Evolutionary conservation across 2,113 vertebrate species (phyloP).

Genomic region (Promerops cafer): DNA sequence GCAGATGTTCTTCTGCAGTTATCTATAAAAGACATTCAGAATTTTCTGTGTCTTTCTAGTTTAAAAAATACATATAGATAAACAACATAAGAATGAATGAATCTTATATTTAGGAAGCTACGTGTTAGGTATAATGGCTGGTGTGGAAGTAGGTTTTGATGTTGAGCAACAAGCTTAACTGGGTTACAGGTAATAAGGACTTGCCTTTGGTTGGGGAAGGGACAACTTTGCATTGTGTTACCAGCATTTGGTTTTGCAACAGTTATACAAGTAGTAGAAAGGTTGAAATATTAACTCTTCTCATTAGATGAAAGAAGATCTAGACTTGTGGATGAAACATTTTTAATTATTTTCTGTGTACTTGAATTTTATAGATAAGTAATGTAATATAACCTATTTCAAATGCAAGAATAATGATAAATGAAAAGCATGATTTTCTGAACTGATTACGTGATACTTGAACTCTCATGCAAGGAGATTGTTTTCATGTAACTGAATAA

Average conservation of each 20-base stretch:
- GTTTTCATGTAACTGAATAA: constrained; percentile 10
- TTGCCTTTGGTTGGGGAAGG: not conserved
- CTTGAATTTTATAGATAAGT: not conserved
- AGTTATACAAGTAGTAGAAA: not conserved
- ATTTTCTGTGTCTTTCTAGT: not conserved
- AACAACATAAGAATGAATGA: not conserved
- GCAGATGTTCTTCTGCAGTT: not conserved
- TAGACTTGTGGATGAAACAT: not conserved
- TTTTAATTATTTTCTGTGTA: constrained; percentile 29
- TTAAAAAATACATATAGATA: not conserved
- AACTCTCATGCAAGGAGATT: not conserved
- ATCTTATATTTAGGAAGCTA: not conserved
- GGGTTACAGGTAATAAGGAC: not conserved
- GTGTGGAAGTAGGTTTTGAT: not conserved
- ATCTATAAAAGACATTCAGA: not conserved
- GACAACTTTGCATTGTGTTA: not conserved
- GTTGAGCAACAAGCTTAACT: not conserved
- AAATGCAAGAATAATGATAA: not conserved
- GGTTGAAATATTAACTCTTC: not conserved
- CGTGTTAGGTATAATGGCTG: not conserved
- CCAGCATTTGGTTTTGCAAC: not conserved
- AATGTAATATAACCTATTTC: not conserved
- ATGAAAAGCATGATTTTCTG: not conserved
- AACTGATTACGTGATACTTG: not conserved
- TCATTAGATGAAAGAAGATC: not conserved